A percentile compares a stretch with the other conserved stretches of the same genome.
phyloP scores from a whole-genome alignment of 2,113 vertebrate genomes.

The Callopanchax toddi region DNA sequence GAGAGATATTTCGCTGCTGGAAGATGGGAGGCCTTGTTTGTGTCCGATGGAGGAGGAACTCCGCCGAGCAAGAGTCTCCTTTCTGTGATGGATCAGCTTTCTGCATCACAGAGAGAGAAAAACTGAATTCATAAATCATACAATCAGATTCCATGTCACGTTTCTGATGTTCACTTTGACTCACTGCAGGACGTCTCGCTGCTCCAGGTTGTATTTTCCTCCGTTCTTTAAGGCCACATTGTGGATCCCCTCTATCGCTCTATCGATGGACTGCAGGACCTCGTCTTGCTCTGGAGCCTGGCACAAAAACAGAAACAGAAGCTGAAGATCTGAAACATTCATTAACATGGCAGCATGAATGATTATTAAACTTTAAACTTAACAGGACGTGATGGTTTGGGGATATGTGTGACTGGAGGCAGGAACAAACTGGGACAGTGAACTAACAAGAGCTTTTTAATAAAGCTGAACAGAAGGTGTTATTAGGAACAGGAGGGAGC shows the following conservation, averaged over 20 bases:
- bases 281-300: slow-evolving; percentile 95
- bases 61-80: slow-evolving; percentile 90
- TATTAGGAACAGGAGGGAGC: slow-evolving; percentile 17
- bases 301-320: background rate
- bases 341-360: slow-evolving; percentile 29
- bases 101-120: slow-evolving; percentile 65
- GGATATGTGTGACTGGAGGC: slow-evolving; percentile 41
- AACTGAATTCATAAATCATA: background rate
- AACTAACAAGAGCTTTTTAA: slow-evolving; percentile 54
- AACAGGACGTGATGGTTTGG: slow-evolving; percentile 30
- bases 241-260: slow-evolving; percentile 96
- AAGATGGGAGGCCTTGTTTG: slow-evolving; percentile 82
- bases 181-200: slow-evolving; percentile 97
- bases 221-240: slow-evolving; percentile 94
- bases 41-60: slow-evolving; percentile 80
- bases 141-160: no score
- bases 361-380: slow-evolving; percentile 51
- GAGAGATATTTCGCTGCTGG: slow-evolving; percentile 89
- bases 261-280: slow-evolving; percentile 95
- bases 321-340: slow-evolving; percentile 45
- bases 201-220: slow-evolving; percentile 97
- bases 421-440: slow-evolving; percentile 59
- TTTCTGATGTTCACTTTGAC: slow-evolving; percentile 35
- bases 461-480: slow-evolving; percentile 19
- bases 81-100: slow-evolving; percentile 97